Base-by-base conservation (phyloP, 2,888 invertebrate species). In the Invenusta paracnida region DNA sequence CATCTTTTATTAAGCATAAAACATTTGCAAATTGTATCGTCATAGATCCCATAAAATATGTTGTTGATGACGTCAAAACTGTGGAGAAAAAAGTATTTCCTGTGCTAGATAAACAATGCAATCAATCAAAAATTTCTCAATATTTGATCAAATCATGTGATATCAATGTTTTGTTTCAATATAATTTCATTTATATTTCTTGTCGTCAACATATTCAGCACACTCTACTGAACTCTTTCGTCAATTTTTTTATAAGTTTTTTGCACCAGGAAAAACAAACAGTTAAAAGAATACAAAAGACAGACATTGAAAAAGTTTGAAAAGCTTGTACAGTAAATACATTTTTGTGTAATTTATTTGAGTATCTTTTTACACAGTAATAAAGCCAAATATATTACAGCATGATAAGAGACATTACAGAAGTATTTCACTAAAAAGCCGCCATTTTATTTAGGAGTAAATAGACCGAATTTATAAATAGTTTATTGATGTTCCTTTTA, bases 161-260 rank as follows among this genome's bases (percentile, higher is more conserved):
- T 23, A 73, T 73, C 2, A 23, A 73, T 2, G 5, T 23, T 5
- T 73, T 73, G 73, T 73, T 73, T 73, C 27, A 23, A 5, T 73
- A 73, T 23, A 23, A 73, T 5, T 25, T 73, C 17, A 23, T 73
- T 73, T 23, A 25, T 73, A n/a, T 73, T 5, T 73, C 17, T 73
- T 73, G 73, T 23, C 73, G 73, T 73, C 23, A 13, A 13, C 73
- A 73, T 73, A 23, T 73, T 2, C 73, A 73, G 23, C 11, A 5
- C 25, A 73, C 25, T 25, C 25, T 73, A 73, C 73, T 73, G 27
- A 5, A 73, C 73, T 73, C 73, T n/a, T 73, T 73, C 23, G 25
- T 73, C 27, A 73, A 73, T n/a, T 73, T 73, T 23, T 73, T 73
- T 73, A 73, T 73, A 73, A 73, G 73, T 73, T 5, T 73, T 73